A percentile compares a stretch with the other conserved stretches of the same genome.
Conservation (phyloP, 2,797 vertebrate genomes). For the Phalloptychus januarius region DNA sequence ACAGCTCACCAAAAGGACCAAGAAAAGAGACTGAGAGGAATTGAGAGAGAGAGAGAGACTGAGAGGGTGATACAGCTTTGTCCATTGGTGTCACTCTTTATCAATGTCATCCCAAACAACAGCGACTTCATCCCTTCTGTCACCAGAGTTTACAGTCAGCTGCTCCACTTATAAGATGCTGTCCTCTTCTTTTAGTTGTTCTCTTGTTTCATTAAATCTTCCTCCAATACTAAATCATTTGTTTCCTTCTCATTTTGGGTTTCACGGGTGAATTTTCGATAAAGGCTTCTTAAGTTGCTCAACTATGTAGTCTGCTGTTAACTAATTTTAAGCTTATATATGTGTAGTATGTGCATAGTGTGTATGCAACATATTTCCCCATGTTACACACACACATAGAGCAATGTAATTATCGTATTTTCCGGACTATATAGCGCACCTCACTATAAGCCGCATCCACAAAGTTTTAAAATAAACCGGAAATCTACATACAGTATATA, state of each 20-base stretch:
- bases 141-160: conserved; percentile 72
- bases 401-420: too few species aligned
- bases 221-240: conserved; percentile 25
- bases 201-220: conserved; percentile 34
- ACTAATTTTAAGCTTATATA: neutral
- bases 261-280: conserved; percentile 24
- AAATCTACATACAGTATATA: too few species aligned
- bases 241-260: conserved; percentile 32
- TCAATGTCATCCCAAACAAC: conserved; percentile 59
- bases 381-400: neutral
- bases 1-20: conserved; percentile 57
- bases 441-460: too few species aligned
- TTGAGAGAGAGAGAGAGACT: conserved; percentile 21
- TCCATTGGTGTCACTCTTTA: conserved; percentile 69
- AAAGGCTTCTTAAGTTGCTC: conserved; percentile 1
- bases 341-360: neutral
- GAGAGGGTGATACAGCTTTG: conserved; percentile 38
- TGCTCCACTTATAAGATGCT: conserved; percentile 39
- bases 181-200: conserved; percentile 33
- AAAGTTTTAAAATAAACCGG: too few species aligned
- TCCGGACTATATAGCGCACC: too few species aligned
- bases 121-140: conserved; percentile 76
- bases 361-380: neutral
- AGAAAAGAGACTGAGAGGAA: conserved; percentile 35
- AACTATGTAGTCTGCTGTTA: neutral